Evolutionary conservation across 53 echinoderm and acorn worm genomes (phyloP), one percentile per base, ranked within the genome.

Genomic region (Zoroaster sp.): DNA sequence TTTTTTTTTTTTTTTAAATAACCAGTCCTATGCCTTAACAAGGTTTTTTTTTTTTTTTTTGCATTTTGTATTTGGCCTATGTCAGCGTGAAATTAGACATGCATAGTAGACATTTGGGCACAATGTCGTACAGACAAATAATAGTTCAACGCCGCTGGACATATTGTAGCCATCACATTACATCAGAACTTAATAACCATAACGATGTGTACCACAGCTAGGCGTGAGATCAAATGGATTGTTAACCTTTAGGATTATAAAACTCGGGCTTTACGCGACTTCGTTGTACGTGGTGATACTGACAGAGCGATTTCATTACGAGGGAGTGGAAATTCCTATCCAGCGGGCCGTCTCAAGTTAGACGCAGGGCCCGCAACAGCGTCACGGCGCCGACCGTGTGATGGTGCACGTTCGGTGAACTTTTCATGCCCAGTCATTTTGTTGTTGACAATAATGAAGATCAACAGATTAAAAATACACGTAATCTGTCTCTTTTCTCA

Each of bases 351-450:
- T 68, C 85, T 35, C 32, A 36, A 66, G 67, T 23, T 67, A 31
- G 51, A 71, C 71, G 70, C 51, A 34, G 85, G 82, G 49, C 51
- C 45, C 34, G 40, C 55, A 55, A 39, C 79, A 39, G 79, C 79
- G 59, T 53, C 3, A 33, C 85, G 85, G 85, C 85, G 85, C 85
- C 85, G 71, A 35, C 70, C 12, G 85, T 85, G 71, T 70, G 85
- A 85, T 14, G 49, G 85, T 69, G 85, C 51, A 85, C 85, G 71
- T 70, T 85, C 70, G 85, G 35, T 81, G 81, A 81, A 81, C 81
- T 81, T 67, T 76, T 47, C 8, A 28, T 28, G 51, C 49, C 76
- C 49, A 76, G 46, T 46, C 76, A 28, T 18, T 76, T 69, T 46
- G 23, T 43, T 74, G 4, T 23, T 25, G n/a, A n/a, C n/a, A n/a